Conservation (phyloP, 1,140 invertebrate genomes). For the Diachasma alloeum region DNA sequence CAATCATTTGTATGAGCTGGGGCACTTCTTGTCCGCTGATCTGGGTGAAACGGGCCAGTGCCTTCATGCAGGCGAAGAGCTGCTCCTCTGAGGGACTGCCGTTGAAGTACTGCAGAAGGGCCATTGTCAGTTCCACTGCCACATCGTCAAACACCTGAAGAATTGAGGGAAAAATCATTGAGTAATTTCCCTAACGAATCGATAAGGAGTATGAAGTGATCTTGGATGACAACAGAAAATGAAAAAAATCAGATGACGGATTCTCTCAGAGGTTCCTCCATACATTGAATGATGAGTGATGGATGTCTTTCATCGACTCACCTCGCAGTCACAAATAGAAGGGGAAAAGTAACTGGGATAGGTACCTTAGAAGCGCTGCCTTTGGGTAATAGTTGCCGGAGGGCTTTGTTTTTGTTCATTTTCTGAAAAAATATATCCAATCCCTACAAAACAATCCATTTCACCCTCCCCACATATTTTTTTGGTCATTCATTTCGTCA, state of each 20-base stretch:
- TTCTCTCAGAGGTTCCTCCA: background rate
- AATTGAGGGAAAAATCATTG: background rate
- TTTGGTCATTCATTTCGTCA: background rate
- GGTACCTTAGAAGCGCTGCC: constrained; percentile 77
- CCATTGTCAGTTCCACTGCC: constrained; percentile 90
- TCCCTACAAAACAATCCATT: constrained; percentile 60
- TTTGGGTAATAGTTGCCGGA: constrained; percentile 74
- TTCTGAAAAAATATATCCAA: constrained; percentile 72
- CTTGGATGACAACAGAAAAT: too few species aligned
- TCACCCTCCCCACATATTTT: background rate
- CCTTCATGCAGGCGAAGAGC: constrained; percentile 79
- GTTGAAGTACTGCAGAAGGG: constrained; percentile 88
- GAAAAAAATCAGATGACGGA: background rate
- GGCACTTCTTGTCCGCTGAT: constrained; percentile 85
- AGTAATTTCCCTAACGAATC: background rate
- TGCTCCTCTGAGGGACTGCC: constrained; percentile 82
- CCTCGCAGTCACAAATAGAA: background rate
- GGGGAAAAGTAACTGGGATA: constrained; percentile 19
- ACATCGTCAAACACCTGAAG: constrained; percentile 91
- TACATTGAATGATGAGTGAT: background rate
- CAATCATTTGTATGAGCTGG: constrained; percentile 90
- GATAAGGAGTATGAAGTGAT: too few species aligned
- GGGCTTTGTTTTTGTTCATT: constrained; percentile 74
- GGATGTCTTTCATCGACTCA: background rate
- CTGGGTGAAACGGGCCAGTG: constrained; percentile 80